Evolutionary conservation across 2,888 invertebrate genomes (phyloP).

Genomic region (Drosophila kanekoi): DNA sequence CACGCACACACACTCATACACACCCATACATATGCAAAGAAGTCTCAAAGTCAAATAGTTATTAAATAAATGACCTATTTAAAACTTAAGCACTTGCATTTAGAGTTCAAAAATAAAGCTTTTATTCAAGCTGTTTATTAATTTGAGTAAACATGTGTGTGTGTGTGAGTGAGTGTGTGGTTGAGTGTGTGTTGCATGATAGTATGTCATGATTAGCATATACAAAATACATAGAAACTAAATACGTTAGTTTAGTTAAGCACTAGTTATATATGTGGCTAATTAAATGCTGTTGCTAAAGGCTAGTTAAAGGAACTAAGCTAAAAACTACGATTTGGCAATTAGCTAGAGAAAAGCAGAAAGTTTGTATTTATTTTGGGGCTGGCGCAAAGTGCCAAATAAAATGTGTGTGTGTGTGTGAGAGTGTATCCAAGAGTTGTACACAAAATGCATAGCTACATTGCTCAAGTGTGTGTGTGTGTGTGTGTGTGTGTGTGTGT

Average conservation of each 20-base stretch:
- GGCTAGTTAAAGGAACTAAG: slow-evolving; percentile 43
- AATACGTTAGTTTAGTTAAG: slow-evolving; percentile 29
- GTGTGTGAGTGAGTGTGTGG: slow-evolving; percentile 9
- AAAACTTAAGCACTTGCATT: slow-evolving; percentile 28
- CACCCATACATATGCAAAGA: slow-evolving; percentile 10
- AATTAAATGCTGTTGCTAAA: slow-evolving; percentile 47
- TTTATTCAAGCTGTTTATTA: slow-evolving; percentile 23
- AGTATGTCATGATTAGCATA: slow-evolving; percentile 51
- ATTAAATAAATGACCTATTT: slow-evolving; percentile 53
- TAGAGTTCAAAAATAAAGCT: slow-evolving; percentile 17
- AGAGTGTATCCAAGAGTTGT: slow-evolving; percentile 18
- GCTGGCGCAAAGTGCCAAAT: slow-evolving; percentile 13
- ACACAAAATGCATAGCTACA: slow-evolving; percentile 50
- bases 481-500: slow-evolving; percentile 13
- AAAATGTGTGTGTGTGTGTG: slow-evolving; percentile 12
- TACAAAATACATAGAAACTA: slow-evolving; percentile 44
- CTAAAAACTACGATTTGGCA: slow-evolving; percentile 47
- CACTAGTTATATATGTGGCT: slow-evolving; percentile 29
- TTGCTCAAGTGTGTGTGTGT: slow-evolving; percentile 23
- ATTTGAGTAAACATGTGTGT: not conserved
- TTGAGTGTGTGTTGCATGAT: slow-evolving; percentile 33
- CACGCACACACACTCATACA: slow-evolving; percentile 1
- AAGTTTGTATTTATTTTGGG: slow-evolving; percentile 1
- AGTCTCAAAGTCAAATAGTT: slow-evolving; percentile 34
- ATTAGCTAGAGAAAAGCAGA: slow-evolving; percentile 35